Percentiles rank a stretch among this genome's conserved stretches.
Evolutionary conservation across 2,797 vertebrate species (phyloP).

Genomic region (Helostoma temminkii): DNA sequence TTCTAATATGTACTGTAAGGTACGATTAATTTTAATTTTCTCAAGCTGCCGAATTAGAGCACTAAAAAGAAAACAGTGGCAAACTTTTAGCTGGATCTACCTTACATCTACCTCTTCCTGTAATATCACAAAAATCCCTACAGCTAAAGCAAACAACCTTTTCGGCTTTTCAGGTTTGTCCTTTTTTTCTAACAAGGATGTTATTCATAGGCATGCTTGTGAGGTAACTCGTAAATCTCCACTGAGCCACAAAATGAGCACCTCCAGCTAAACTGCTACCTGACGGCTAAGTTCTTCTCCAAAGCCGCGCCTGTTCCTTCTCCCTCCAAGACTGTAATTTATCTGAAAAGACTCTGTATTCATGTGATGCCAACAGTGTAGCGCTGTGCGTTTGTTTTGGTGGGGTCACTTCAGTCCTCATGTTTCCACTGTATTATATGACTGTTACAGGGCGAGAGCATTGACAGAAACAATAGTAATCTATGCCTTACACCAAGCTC

Average conservation of each 20-base stretch:
- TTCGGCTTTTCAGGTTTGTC: not conserved
- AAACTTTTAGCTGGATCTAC: not conserved
- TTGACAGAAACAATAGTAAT: slow-evolving; percentile 22
- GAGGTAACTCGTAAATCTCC: not conserved
- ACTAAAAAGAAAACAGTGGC: not conserved
- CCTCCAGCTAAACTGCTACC: slow-evolving; percentile 19
- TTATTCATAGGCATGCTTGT: slow-evolving; percentile 4
- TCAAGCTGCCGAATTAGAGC: not conserved
- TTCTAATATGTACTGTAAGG: not conserved
- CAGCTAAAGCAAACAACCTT: not conserved
- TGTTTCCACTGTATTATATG: slow-evolving; percentile 11
- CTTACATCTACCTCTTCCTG: not conserved
- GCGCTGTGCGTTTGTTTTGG: slow-evolving; percentile 48
- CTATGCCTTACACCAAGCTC: slow-evolving; percentile 18
- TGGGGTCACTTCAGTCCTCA: slow-evolving; percentile 27
- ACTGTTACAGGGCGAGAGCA: slow-evolving; percentile 12
- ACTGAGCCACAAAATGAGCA: slow-evolving; percentile 6
- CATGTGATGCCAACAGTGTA: slow-evolving; percentile 21
- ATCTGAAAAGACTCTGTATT: slow-evolving; percentile 30
- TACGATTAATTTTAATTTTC: not conserved
- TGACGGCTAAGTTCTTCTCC: slow-evolving; percentile 2
- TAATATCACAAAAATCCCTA: not conserved
- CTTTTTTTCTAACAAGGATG: not conserved
- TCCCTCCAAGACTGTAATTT: slow-evolving; percentile 45
- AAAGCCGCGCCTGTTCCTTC: not conserved